Evolutionary conservation across 1,140 invertebrate genomes (phyloP), one percentile per base, ranked within the genome.

Genomic region (Drosophila parabipectinata): DNA sequence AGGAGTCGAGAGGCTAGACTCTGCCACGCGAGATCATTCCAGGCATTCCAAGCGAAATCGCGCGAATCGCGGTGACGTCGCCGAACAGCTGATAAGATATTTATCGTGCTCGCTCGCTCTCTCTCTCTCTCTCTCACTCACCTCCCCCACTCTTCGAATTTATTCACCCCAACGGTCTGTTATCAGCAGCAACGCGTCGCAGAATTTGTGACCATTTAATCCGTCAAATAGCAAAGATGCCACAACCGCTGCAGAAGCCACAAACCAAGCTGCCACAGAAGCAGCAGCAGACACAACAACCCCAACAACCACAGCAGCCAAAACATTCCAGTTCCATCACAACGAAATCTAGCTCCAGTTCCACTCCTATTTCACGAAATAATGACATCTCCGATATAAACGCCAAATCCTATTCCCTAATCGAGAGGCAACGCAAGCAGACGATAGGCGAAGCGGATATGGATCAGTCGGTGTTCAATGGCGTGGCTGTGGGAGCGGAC

Each of bases 391-490:
- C 12, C 34, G 34, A 37, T n/a, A 37, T 37, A 4, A 37, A n/a
- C 1, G 10, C 34, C 10, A 37, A n/a, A 12, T 37, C 34, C 34
- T 34, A 34, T 10, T 37, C 34, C 34, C 34, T 37, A 10, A 37
- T 37, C 12, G 34, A 47, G 52, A 72, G 66, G 53, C 75, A 76
- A 61, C 45, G 53, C 21, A 62, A 61, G 28, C 77, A 84, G 44
- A 91, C 83, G 0, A 85, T 85, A 41, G 85, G 90, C 6, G 90
- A 88, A 74, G 64, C 82, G 52, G 85, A 91, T 56, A 89, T 91
- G 71, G 84, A 91, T 76, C 89, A 90, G 51, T 87, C 81, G 7
- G 72, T 91, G 44, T 66, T 91, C n/a, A 91, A 91, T 58, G 89
- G 89, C 5, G 45, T 80, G 12, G 51, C 69, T 4, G 48, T 72